Conservation (phyloP, 1,140 invertebrate genomes). For the Drosophila murphyi region DNA sequence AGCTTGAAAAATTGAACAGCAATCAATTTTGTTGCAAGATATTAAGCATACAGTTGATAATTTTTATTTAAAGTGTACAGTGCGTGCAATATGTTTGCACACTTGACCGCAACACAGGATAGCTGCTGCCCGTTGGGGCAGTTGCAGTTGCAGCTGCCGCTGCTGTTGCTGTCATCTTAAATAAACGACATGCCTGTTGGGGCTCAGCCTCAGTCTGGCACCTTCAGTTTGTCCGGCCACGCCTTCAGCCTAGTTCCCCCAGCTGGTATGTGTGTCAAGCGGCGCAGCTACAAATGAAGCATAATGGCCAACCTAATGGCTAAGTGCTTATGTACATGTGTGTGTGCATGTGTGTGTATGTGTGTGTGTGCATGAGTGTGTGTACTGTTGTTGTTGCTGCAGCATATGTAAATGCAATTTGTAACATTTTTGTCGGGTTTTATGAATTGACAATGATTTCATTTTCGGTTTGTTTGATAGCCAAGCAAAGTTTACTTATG, state of each 20-base stretch:
- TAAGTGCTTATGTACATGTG: slow-evolving; percentile 32
- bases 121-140: slow-evolving; percentile 8
- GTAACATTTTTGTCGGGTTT: slow-evolving; percentile 76
- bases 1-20: no score
- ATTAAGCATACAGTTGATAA: neutral
- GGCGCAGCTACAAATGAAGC: slow-evolving; percentile 70
- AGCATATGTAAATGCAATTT: slow-evolving; percentile 81
- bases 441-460: slow-evolving; percentile 83
- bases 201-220: slow-evolving; percentile 51
- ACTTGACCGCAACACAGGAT: slow-evolving; percentile 63
- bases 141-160: slow-evolving; percentile 33
- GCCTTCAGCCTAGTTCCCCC: neutral
- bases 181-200: slow-evolving; percentile 75
- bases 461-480: slow-evolving; percentile 79
- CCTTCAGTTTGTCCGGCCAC: neutral
- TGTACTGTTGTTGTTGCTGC: slow-evolving; percentile 32
- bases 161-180: slow-evolving; percentile 76
- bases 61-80: slow-evolving; percentile 30
- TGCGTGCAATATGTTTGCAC: slow-evolving; percentile 71
- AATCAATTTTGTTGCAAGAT: neutral
- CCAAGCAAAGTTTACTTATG: slow-evolving; percentile 32
- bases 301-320: slow-evolving; percentile 70
- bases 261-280: slow-evolving; percentile 63
- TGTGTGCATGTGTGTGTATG: neutral
- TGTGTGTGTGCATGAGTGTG: slow-evolving; percentile 13